phyloP scores from a whole-genome alignment of 2,113 vertebrate genomes.

The Sander lucioperca region DNA sequence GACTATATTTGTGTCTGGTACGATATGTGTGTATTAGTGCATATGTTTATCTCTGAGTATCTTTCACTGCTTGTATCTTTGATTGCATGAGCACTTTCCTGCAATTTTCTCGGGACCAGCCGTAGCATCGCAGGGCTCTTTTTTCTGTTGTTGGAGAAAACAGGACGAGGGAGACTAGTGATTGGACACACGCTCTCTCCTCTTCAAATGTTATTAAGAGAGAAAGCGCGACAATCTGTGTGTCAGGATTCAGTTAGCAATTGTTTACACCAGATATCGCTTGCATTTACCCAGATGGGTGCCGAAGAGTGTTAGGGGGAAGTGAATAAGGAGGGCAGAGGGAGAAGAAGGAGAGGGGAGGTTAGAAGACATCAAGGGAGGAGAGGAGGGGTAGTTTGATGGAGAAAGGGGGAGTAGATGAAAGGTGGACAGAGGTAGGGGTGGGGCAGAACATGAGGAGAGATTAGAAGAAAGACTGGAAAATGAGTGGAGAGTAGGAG shows the following conservation, averaged over 20 bases:
- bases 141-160: conserved; percentile 32
- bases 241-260: conserved; percentile 67
- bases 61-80: not conserved
- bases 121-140: conserved; percentile 22
- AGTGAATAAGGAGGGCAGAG: not conserved
- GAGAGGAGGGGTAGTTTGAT: conserved; percentile 15
- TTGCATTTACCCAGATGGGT: conserved; percentile 46
- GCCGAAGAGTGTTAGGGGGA: not conserved
- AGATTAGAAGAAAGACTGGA: conserved; percentile 25
- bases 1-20: conserved; percentile 23
- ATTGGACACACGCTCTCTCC: conserved; percentile 26
- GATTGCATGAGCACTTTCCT: conserved; percentile 41
- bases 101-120: conserved; percentile 26
- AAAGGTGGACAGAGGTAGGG: conserved; percentile 39
- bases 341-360: not conserved
- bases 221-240: conserved; percentile 45
- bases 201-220: conserved; percentile 54
- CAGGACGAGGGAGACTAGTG: conserved; percentile 39
- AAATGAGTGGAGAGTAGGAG: conserved; percentile 23
- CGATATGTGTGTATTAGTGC: conserved; percentile 16
- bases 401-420: conserved; percentile 21
- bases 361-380: conserved; percentile 35
- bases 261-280: conserved; percentile 64
- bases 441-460: conserved; percentile 26
- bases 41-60: conserved; percentile 1